Conservation (phyloP, 2,888 invertebrate genomes). For the Idaea dimidiata region DNA sequence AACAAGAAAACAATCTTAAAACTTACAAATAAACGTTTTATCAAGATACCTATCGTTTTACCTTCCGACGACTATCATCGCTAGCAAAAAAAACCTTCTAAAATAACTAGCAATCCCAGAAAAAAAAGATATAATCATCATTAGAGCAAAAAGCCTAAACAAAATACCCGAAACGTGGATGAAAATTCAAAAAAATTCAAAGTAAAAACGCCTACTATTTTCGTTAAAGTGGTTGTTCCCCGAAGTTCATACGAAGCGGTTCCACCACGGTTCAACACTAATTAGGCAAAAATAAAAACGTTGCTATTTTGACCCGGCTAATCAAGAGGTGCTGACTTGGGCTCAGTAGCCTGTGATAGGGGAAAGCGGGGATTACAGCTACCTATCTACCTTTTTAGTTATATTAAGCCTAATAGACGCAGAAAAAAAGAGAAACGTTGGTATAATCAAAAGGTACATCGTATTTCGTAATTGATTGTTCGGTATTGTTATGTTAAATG, state of each 20-base stretch:
- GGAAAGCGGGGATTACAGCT: neutral
- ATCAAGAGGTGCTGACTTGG: slow-evolving; percentile 44
- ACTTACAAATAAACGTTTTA: no score
- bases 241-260: slow-evolving; percentile 27
- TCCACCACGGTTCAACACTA: slow-evolving; percentile 36
- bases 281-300: slow-evolving; percentile 49
- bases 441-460: neutral
- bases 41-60: no score
- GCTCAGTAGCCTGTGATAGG: neutral
- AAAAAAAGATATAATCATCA: neutral
- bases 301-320: slow-evolving; percentile 42
- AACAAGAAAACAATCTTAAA: no score
- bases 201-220: neutral
- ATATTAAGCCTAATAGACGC: neutral
- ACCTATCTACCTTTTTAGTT: neutral
- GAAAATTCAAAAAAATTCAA: neutral
- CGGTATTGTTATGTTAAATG: neutral
- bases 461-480: neutral
- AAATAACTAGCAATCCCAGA: neutral
- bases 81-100: neutral
- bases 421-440: neutral
- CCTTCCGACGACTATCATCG: no score
- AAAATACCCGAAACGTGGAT: neutral
- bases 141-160: neutral
- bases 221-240: neutral